Evolutionary conservation across 2,113 vertebrate genomes (phyloP).

Genomic region (Sula dactylatra): DNA sequence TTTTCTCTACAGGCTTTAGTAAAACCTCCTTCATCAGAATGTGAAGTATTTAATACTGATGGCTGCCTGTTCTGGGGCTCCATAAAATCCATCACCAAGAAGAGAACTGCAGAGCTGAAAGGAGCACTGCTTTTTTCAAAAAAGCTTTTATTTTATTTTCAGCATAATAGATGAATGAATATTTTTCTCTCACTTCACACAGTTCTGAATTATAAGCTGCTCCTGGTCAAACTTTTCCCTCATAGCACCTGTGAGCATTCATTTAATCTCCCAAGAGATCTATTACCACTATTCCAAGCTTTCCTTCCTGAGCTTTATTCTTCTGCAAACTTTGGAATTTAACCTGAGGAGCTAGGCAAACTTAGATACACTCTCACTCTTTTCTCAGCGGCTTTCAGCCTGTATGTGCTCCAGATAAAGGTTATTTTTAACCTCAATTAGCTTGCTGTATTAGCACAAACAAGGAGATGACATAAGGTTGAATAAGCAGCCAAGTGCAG

Average conservation of each 20-base stretch:
- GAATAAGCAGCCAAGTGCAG: not conserved
- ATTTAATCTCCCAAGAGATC: not conserved
- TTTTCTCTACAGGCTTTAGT: not conserved
- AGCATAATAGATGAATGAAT: not conserved
- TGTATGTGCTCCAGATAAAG: not conserved
- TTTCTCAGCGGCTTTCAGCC: not conserved
- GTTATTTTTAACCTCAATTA: slow-evolving; percentile 2
- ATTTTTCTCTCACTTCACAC: not conserved
- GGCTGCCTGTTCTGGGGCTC: not conserved
- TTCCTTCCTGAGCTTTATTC: not conserved
- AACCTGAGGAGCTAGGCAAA: not conserved
- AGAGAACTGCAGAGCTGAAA: not conserved
- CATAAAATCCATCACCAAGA: not conserved
- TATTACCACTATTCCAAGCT: not conserved
- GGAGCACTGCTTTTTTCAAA: not conserved
- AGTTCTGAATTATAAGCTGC: not conserved
- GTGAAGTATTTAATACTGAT: not conserved
- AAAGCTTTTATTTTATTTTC: not conserved
- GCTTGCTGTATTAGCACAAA: not conserved
- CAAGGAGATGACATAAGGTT: not conserved
- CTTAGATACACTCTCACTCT: not conserved
- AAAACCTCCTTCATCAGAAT: not conserved
- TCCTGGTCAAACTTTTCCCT: not conserved
- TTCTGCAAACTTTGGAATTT: not conserved
- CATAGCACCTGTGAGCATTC: not conserved